Evolutionary conservation across 1,140 invertebrate species (phyloP).

Genomic region (Oscheius sp.): DNA sequence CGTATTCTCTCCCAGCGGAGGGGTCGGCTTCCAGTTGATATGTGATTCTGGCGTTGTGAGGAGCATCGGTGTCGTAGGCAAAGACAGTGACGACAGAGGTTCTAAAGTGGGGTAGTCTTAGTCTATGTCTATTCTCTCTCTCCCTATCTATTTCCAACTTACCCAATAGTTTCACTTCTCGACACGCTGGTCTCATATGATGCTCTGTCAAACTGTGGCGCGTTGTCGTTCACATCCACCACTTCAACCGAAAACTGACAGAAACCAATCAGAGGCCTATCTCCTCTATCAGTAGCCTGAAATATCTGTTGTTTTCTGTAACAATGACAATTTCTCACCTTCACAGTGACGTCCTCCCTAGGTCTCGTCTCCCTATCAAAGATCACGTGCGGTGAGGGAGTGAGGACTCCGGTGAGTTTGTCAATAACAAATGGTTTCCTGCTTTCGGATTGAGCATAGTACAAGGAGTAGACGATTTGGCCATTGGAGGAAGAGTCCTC

Average conservation of each 20-base stretch:
- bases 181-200: slow-evolving; percentile 55
- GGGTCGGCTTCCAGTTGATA: slow-evolving; percentile 48
- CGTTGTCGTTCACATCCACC: slow-evolving; percentile 55
- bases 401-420: slow-evolving; percentile 47
- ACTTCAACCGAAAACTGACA: slow-evolving; percentile 58
- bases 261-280: slow-evolving; percentile 57
- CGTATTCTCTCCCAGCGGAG: slow-evolving; percentile 43
- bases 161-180: slow-evolving; percentile 20
- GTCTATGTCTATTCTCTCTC: too few species aligned
- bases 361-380: slow-evolving; percentile 52
- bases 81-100: slow-evolving; percentile 51
- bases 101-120: slow-evolving; percentile 3
- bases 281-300: slow-evolving; percentile 56
- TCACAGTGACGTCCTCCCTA: slow-evolving; percentile 56
- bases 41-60: slow-evolving; percentile 52
- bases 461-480: slow-evolving; percentile 55
- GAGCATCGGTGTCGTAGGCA: slow-evolving; percentile 52
- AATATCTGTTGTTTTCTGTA: too few species aligned
- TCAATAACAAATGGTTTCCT: slow-evolving; percentile 58
- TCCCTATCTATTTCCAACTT: neutral
- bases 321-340: too few species aligned
- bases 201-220: slow-evolving; percentile 50
- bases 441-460: slow-evolving; percentile 51
- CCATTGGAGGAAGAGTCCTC: slow-evolving; percentile 53
- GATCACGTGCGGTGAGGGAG: slow-evolving; percentile 54